These are phyloP conservation scores for Synergus gifuensis DNA, from an alignment of 2,888 invertebrate genomes.

Conservation along the genomic window DNA sequence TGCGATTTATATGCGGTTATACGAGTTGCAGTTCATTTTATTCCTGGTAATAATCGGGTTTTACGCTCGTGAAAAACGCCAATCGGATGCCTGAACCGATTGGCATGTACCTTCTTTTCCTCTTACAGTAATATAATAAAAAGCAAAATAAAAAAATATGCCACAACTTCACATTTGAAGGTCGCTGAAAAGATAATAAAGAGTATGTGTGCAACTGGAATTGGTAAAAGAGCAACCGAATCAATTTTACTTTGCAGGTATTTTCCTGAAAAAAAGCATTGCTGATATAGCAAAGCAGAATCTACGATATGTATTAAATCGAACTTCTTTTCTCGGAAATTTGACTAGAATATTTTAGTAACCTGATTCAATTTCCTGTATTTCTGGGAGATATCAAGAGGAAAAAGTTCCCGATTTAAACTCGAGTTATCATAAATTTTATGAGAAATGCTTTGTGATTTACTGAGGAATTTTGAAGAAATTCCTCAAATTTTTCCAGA, in stretches of 20 bases:
- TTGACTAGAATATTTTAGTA: too few relatives aligned
- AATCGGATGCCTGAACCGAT: not conserved
- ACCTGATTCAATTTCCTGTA: not conserved
- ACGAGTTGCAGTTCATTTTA: not conserved
- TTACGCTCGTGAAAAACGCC: not conserved
- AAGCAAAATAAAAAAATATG: not conserved
- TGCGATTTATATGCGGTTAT: not conserved
- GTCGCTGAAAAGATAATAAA: not conserved
- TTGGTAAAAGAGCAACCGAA: not conserved
- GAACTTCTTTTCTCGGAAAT: not conserved
- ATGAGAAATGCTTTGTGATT: not conserved
- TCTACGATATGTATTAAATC: slow-evolving; percentile 12
- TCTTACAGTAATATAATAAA: not conserved
- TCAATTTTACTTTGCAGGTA: not conserved
- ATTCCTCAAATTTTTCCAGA: too few relatives aligned
- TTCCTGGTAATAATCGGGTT: not conserved
- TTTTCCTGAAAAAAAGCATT: not conserved
- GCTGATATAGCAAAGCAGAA: not conserved
- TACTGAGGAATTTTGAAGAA: not conserved
- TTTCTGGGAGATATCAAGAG: too few relatives aligned
- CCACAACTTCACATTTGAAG: not conserved
- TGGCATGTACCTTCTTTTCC: not conserved
- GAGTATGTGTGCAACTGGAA: not conserved
- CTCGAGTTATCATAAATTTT: too few relatives aligned
- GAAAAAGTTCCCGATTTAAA: too few relatives aligned